Percentiles rank a stretch among this genome's conserved stretches.
These are phyloP conservation scores for Anticlea derivata DNA, from an alignment of 2,888 invertebrate species.

Conservation along the genomic window DNA sequence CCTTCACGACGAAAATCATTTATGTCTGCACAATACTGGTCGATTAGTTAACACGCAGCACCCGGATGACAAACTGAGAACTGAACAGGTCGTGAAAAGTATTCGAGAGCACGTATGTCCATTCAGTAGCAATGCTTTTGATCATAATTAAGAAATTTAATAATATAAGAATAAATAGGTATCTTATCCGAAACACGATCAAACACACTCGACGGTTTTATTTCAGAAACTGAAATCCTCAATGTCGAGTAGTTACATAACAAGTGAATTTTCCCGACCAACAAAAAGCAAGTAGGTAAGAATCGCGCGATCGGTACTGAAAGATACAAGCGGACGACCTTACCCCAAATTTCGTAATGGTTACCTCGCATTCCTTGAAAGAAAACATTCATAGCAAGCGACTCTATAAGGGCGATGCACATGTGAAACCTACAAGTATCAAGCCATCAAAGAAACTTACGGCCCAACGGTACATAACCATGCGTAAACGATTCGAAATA, in stretches of 20 bases:
- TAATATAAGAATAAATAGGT: neutral
- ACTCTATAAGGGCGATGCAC: conserved; percentile 29
- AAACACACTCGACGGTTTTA: neutral
- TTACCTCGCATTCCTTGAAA: conserved; percentile 41
- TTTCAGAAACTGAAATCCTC: neutral
- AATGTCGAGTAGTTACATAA: neutral
- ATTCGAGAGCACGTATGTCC: too few species aligned
- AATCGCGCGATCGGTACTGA: conserved; percentile 20
- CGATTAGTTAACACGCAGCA: conserved; percentile 36
- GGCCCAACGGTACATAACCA: conserved; percentile 35
- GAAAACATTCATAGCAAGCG: conserved; percentile 22
- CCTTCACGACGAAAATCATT: conserved; percentile 59
- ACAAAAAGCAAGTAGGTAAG: conserved; percentile 1
- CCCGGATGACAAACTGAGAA: conserved; percentile 27
- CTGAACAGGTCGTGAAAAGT: neutral
- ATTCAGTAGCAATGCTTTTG: neutral
- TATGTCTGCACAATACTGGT: conserved; percentile 46
- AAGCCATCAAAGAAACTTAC: conserved; percentile 13
- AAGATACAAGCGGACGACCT: conserved; percentile 35
- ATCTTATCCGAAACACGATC: neutral
- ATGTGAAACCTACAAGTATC: conserved; percentile 15
- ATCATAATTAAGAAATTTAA: neutral
- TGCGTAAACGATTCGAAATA: conserved; percentile 38
- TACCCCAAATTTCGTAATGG: conserved; percentile 38
- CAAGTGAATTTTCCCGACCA: neutral